phyloP scores from a whole-genome alignment of 2,888 invertebrate species.

The Volucella zonaria region DNA sequence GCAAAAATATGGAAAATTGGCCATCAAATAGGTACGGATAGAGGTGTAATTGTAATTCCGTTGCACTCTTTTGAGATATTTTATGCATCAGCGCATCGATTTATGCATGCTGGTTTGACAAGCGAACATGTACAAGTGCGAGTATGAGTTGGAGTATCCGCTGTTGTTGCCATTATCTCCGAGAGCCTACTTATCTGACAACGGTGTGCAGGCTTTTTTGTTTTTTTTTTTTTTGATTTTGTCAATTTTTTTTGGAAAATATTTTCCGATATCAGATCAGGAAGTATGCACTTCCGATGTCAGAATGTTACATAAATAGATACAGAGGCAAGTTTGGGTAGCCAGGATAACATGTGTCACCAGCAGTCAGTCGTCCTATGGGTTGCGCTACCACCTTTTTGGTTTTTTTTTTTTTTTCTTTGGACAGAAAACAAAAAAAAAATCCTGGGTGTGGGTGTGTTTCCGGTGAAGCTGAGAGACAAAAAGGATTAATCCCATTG shows the following conservation, averaged over 20 bases:
- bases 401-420: background rate
- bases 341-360: slow-evolving; percentile 55
- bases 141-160: background rate
- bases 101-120: slow-evolving; percentile 27
- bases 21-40: background rate
- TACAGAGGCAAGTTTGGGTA: background rate
- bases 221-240: background rate
- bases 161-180: background rate
- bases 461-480: slow-evolving; percentile 20
- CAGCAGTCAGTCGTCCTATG: slow-evolving; percentile 18
- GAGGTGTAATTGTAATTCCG: slow-evolving; percentile 31
- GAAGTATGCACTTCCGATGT: slow-evolving; percentile 41
- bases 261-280: slow-evolving; percentile 58
- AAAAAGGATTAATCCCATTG: slow-evolving; percentile 46
- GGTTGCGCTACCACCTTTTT: slow-evolving; percentile 6
- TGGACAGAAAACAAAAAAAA: slow-evolving; percentile 19
- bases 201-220: too few species aligned
- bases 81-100: slow-evolving; percentile 1
- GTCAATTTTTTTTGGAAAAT: background rate
- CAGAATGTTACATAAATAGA: slow-evolving; percentile 31
- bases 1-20: slow-evolving; percentile 1
- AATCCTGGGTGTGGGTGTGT: slow-evolving; percentile 13
- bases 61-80: slow-evolving; percentile 8
- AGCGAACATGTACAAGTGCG: background rate
- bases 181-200: background rate